Evolutionary conservation across 2,888 invertebrate species (phyloP).

Genomic region (Pseudoips prasinana): DNA sequence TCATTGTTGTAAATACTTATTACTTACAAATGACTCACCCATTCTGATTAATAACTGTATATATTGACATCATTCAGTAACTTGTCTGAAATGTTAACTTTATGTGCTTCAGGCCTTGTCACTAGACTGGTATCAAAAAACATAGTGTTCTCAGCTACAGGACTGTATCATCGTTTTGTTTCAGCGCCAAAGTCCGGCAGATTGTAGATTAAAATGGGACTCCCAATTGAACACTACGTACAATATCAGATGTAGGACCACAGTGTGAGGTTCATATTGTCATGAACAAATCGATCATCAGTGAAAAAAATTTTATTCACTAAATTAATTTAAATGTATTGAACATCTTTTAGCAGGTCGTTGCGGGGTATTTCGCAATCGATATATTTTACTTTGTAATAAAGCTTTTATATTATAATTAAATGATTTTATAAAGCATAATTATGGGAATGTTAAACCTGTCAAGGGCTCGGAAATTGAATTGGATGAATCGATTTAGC

Average conservation of each 20-base stretch:
- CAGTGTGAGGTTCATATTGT: constrained; percentile 22
- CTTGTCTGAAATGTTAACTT: constrained; percentile 11
- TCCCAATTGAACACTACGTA: constrained; percentile 34
- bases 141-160: constrained; percentile 10
- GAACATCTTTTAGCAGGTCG: constrained; percentile 27
- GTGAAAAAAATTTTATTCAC: constrained; percentile 1
- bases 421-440: constrained; percentile 53
- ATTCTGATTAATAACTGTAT: constrained; percentile 28
- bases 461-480: constrained; percentile 59
- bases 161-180: constrained; percentile 63
- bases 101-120: constrained; percentile 24
- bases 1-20: constrained; percentile 24
- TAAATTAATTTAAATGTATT: constrained; percentile 3
- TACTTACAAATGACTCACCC: constrained; percentile 11
- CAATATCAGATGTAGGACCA: constrained; percentile 18
- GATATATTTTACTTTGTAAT: constrained; percentile 54
- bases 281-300: constrained; percentile 17
- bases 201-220: constrained; percentile 54
- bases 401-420: constrained; percentile 69
- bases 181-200: constrained; percentile 69
- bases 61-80: constrained; percentile 28
- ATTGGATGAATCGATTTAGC: constrained; percentile 58
- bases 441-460: constrained; percentile 49
- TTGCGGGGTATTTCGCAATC: constrained; percentile 32
- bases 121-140: constrained; percentile 8